These are phyloP conservation scores for Oryzias melastigma DNA, from an alignment of 2,113 vertebrate genomes.

Conservation along the genomic window DNA sequence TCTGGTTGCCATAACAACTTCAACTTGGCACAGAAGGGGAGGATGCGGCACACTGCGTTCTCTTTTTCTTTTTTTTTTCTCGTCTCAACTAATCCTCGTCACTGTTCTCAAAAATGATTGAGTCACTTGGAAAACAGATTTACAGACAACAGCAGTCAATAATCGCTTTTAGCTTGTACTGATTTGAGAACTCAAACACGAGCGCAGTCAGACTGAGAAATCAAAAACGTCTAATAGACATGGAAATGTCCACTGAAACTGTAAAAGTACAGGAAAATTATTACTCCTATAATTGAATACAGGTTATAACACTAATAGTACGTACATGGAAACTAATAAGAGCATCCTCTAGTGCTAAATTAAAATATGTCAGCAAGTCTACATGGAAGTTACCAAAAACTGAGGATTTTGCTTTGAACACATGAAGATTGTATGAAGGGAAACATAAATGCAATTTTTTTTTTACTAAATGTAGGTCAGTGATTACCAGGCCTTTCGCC, in stretches of 20 bases:
- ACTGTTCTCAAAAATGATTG: slow-evolving; percentile 10
- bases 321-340: background rate
- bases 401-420: too few relatives aligned
- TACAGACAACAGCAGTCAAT: slow-evolving; percentile 21
- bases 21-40: slow-evolving; percentile 59
- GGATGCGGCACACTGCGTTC: slow-evolving; percentile 55
- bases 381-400: too few relatives aligned
- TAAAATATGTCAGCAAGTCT: too few relatives aligned
- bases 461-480: too few relatives aligned
- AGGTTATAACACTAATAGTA: background rate
- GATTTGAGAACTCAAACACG: slow-evolving; percentile 22
- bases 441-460: too few relatives aligned
- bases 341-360: too few relatives aligned
- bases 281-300: background rate
- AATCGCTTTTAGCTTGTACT: slow-evolving; percentile 20
- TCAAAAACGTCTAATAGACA: slow-evolving; percentile 5
- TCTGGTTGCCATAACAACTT: slow-evolving; percentile 76
- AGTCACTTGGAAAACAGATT: slow-evolving; percentile 16
- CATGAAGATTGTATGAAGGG: too few relatives aligned
- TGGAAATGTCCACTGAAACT: slow-evolving; percentile 10
- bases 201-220: too few relatives aligned
- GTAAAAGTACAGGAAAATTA: too few relatives aligned
- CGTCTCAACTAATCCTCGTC: slow-evolving; percentile 10
- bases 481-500: too few relatives aligned
- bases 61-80: slow-evolving; percentile 20